Conservation (phyloP, 2,113 vertebrate species). For the Sinocyclocheilus grahami region DNA sequence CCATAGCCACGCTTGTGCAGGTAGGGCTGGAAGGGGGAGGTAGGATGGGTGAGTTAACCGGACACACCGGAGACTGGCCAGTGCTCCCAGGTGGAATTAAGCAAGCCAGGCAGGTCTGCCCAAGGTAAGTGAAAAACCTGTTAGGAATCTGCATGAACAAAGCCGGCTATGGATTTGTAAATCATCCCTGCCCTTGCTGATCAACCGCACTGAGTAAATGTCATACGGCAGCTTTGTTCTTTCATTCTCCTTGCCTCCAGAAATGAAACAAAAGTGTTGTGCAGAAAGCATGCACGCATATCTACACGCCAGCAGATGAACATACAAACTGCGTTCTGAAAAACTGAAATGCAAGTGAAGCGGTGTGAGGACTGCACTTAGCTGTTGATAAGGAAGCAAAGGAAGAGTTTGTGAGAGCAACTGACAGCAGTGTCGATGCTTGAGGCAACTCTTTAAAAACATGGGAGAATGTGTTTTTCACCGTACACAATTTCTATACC, state of each 20-base stretch:
- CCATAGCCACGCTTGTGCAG: slow-evolving; percentile 57
- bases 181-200: slow-evolving; percentile 57
- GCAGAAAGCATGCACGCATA: not conserved
- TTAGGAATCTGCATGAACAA: slow-evolving; percentile 30
- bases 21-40: slow-evolving; percentile 38
- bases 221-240: slow-evolving; percentile 22
- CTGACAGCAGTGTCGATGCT: not conserved
- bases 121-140: slow-evolving; percentile 57
- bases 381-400: slow-evolving; percentile 16
- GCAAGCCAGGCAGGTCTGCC: slow-evolving; percentile 64
- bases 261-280: slow-evolving; percentile 15
- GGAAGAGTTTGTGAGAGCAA: not conserved
- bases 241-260: slow-evolving; percentile 25
- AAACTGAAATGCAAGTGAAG: not conserved
- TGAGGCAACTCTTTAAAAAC: not conserved
- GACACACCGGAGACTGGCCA: slow-evolving; percentile 36
- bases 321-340: not conserved
- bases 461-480: not conserved
- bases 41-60: slow-evolving; percentile 16
- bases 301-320: slow-evolving; percentile 10
- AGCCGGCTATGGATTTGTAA: slow-evolving; percentile 54
- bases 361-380: slow-evolving; percentile 34
- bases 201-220: slow-evolving; percentile 40
- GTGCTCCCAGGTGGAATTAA: slow-evolving; percentile 71
- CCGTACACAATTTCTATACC: not conserved